Evolutionary conservation across 1,140 invertebrate species (phyloP).

Genomic region (Aphidius ervi): DNA sequence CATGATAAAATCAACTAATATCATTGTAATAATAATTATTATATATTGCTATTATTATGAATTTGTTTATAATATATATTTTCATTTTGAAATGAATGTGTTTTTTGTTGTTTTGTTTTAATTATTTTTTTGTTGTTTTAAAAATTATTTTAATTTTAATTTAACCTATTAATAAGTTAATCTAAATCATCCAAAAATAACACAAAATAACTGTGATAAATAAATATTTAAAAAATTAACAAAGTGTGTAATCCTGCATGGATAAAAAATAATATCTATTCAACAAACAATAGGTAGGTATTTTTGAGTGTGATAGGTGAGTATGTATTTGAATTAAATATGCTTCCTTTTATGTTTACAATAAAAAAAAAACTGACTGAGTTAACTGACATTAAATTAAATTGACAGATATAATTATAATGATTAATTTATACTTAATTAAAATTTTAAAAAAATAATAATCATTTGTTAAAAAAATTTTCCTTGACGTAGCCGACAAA

Average conservation of each 20-base stretch:
- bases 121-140: conserved; percentile 14
- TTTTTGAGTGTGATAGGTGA: too few relatives aligned
- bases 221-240: conserved; percentile 8
- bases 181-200: neutral
- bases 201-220: conserved; percentile 17
- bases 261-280: neutral
- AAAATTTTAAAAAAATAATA: too few relatives aligned
- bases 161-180: conserved; percentile 10
- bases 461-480: too few relatives aligned
- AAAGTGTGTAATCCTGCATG: conserved; percentile 23
- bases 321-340: too few relatives aligned
- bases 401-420: too few relatives aligned
- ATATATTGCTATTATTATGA: conserved; percentile 51
- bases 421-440: too few relatives aligned
- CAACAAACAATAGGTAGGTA: too few relatives aligned
- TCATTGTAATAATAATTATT: conserved; percentile 51
- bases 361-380: too few relatives aligned
- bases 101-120: conserved; percentile 39
- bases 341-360: too few relatives aligned
- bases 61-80: conserved; percentile 54
- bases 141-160: conserved; percentile 14
- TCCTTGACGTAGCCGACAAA: too few relatives aligned
- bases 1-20: conserved; percentile 47
- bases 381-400: too few relatives aligned
- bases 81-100: conserved; percentile 48